Base-by-base conservation (phyloP, 2,797 vertebrate genomes). In the Myotis myotis region DNA sequence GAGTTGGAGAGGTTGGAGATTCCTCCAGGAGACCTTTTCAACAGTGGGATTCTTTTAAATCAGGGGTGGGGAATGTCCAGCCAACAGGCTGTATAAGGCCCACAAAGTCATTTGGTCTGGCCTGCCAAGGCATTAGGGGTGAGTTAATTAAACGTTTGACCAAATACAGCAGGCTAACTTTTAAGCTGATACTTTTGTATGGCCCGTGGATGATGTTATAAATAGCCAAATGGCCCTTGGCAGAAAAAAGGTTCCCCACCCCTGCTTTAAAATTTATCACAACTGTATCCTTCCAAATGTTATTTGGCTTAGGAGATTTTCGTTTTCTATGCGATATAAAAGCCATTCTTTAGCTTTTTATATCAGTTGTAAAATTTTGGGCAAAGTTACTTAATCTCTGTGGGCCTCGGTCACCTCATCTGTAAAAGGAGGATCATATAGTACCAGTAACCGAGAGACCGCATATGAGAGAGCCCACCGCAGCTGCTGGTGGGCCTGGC, bases 391-490 rank as follows among this genome's bases (percentile, higher is more conserved):
- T 86, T 66, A 75, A 28, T 41, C 30, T 70, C 60, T 44, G 75
- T 36, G n/a, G 92, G 49, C 47, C 81, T 30, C 6, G 30, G 30
- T 70, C 10, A 76, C 72, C 66, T 72, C 25, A 7, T 12, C 51
- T 86, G 10, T 28, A 36, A 66, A 30, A 71, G 71, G 36, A 20
- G 66, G 5, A 13, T 20, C 17, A 30, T 22, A 20, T 7, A 4
- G 79, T 3, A 38, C 2, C 16, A 80, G 13, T 4, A 15, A 62
- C 20, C 1, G 30, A 74, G 60, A 30, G 3, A 12, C 41, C 3
- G 22, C 4, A 0, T 2, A 1, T 0, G 4, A 8, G 2, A 10
- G 53, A 81, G 79, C 13, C 3, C 23, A 25, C 55, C 0, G 0
- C 2, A 23, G 36, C 8, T 30, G 38, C 36, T 17, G 10, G 82